phyloP scores from a whole-genome alignment of 2,797 vertebrate species.

The Cheirogaleus major region DNA sequence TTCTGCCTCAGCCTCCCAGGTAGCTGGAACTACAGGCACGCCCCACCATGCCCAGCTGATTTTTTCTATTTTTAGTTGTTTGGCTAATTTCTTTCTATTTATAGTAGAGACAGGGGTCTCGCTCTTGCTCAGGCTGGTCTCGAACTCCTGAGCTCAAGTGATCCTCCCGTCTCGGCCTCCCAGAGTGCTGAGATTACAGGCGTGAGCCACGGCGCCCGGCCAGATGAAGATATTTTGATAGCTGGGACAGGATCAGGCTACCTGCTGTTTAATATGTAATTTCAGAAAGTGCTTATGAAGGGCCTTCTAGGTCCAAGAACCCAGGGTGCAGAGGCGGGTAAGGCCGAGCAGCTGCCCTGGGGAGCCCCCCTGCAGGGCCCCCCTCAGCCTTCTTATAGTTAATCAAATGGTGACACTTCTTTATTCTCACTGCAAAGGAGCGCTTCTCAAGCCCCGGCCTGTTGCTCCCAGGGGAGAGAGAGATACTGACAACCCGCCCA shows the following conservation, averaged over 20 bases:
- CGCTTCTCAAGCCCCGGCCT: not conserved
- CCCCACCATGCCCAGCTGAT: too few relatives aligned
- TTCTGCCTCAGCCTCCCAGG: too few relatives aligned
- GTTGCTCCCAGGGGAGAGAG: not conserved
- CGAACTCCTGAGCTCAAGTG: too few relatives aligned
- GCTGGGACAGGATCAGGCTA: not conserved
- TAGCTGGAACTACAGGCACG: too few relatives aligned
- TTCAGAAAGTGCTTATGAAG: not conserved
- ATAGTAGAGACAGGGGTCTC: too few relatives aligned
- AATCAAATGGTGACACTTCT: rapidly evolving
- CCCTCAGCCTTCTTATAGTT: not conserved
- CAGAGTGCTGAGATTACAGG: too few relatives aligned
- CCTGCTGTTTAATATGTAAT: not conserved
- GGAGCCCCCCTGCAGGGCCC: rapidly evolving
- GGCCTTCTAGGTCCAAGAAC: not conserved
- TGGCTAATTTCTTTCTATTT: too few relatives aligned
- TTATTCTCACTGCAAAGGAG: not conserved
- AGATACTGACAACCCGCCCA: rapidly evolving
- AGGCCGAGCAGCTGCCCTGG: rapidly evolving
- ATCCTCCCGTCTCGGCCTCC: too few relatives aligned
- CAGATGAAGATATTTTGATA: not conserved
- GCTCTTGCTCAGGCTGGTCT: too few relatives aligned
- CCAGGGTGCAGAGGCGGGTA: rapidly evolving
- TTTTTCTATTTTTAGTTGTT: too few relatives aligned
- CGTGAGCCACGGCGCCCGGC: too few relatives aligned